phyloP scores from a whole-genome alignment of 2,797 vertebrate species.

The Salmo trutta region DNA sequence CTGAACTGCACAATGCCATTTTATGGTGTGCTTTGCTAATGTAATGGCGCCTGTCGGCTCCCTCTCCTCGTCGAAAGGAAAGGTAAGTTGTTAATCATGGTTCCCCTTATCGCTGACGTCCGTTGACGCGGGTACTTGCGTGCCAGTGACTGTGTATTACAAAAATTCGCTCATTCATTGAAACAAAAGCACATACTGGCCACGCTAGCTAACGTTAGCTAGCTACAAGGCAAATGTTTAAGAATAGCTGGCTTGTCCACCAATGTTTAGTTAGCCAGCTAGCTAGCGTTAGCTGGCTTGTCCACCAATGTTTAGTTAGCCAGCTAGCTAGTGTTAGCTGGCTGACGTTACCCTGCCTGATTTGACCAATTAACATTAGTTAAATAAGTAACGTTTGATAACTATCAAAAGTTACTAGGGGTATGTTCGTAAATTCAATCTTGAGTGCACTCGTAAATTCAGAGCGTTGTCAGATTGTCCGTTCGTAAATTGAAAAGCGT shows the following conservation, averaged over 20 bases:
- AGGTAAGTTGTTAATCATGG: constrained; percentile 76
- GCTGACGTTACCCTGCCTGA: neutral
- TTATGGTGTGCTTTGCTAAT: constrained; percentile 15
- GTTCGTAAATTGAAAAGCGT: too few species aligned
- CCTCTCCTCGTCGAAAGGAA: constrained; percentile 73
- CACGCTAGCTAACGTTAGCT: neutral
- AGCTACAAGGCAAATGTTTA: neutral
- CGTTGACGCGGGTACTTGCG: constrained; percentile 83
- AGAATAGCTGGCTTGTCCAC: neutral
- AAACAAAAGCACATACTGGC: constrained; percentile 58
- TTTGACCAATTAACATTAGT: too few species aligned
- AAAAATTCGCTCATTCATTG: constrained; percentile 74
- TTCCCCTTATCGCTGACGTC: constrained; percentile 84
- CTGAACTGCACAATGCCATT: neutral
- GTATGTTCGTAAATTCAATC: too few species aligned
- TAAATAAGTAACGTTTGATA: too few species aligned
- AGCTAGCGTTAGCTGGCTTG: neutral
- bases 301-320: neutral
- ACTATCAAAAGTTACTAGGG: too few species aligned
- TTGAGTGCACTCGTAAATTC: too few species aligned
- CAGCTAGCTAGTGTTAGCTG: neutral
- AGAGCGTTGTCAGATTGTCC: too few species aligned
- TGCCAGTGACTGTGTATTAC: constrained; percentile 80
- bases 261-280: neutral
- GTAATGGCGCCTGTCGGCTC: constrained; percentile 76